phyloP scores from a whole-genome alignment of 2,888 invertebrate species.

The Drosophila histrio region DNA sequence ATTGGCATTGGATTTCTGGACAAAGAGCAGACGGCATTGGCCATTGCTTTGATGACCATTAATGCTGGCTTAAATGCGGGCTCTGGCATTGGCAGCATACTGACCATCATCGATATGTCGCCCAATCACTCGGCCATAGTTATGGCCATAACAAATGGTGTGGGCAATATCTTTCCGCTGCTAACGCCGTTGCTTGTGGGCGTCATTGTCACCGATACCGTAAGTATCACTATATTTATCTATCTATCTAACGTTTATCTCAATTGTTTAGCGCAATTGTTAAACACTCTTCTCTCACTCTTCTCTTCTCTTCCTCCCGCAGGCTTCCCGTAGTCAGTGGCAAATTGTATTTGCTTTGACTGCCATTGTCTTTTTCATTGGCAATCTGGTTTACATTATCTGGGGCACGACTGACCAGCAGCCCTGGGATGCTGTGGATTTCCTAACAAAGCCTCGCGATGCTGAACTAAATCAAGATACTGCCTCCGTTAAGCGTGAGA shows the following conservation, averaged over 20 bases:
- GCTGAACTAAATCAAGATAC: background rate
- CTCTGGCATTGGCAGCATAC: constrained; percentile 82
- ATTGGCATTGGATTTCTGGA: constrained; percentile 85
- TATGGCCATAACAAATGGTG: constrained; percentile 88
- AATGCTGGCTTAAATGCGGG: constrained; percentile 85
- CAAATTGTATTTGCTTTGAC: constrained; percentile 89
- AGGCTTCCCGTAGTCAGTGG: constrained; percentile 87
- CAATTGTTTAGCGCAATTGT: background rate
- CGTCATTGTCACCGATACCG: constrained; percentile 84
- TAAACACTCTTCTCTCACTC: background rate
- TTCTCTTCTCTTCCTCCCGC: background rate
- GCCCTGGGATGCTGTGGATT: constrained; percentile 86
- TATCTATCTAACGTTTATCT: background rate
- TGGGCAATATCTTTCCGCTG: constrained; percentile 86
- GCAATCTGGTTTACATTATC: constrained; percentile 89
- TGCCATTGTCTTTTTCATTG: constrained; percentile 88
- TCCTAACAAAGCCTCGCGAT: constrained; percentile 3
- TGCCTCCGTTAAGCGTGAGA: background rate
- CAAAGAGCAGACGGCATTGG: constrained; percentile 82
- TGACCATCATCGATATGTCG: constrained; percentile 87
- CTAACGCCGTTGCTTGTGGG: constrained; percentile 86
- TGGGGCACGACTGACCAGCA: constrained; percentile 88
- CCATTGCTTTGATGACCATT: constrained; percentile 85
- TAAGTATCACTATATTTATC: too few relatives aligned
- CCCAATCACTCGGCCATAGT: constrained; percentile 88